Evolutionary conservation across 2,113 vertebrate genomes (phyloP), one percentile per base, ranked within the genome.

Genomic region (Dicaeum eximium): DNA sequence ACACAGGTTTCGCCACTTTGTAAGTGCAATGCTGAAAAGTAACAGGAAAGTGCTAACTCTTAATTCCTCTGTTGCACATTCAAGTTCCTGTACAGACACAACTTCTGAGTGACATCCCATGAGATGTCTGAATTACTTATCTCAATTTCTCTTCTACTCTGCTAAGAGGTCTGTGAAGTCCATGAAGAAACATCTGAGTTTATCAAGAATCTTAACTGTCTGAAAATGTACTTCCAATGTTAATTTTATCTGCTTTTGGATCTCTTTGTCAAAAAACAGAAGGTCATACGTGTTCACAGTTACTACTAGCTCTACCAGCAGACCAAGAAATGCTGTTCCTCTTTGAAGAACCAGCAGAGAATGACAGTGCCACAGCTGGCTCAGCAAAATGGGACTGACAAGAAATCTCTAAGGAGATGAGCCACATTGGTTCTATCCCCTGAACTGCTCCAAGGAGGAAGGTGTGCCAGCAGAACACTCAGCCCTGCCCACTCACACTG

Each of bases 81-180:
- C 10, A 38, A 0, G 6, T 27, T 40, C 74, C 66, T 14, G 15
- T 37, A 42, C 0, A 3, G 37, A 69, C 5, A 3, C 9, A 77
- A 51, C 24, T 53, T 24, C 9, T 1, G 20, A 80, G 50, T 38
- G 28, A 84, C 60, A 84, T 7, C 35, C 25, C 50, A 5, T 8
- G 48, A 60, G 18, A 74, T 1, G 5, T 30, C 72, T 53, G 31
- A 78, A 84, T 15, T 19, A 64, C 42, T 67, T 77, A 10, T 28
- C 25, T 44, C 12, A 13, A 31, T 71, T 79, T 83, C 47, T 61
- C 23, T 62, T 80, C 69, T n/a, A 40, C 5, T 87, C 58, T 80
- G 73, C 19, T 30, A 73, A 54, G 91, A 88, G 16, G 27, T 60
- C 57, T 44, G 35, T 67, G 42, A 92, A 79, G 92, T 40, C 22